Base-by-base conservation (phyloP, 2,888 invertebrate genomes). In the Sphaerophoria taeniata region DNA sequence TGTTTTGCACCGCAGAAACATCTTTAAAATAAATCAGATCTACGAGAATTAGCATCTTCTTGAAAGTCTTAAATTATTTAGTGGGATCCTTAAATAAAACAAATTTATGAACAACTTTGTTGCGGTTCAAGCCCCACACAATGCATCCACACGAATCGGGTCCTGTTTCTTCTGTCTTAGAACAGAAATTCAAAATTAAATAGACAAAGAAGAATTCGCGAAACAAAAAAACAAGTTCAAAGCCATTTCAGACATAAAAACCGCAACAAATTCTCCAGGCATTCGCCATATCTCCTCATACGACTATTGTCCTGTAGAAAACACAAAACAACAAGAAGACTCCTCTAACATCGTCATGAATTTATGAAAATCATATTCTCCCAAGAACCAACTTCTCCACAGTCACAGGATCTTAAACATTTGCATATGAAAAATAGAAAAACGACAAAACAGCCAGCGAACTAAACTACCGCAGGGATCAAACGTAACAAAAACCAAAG, bases 371-470 rank as follows among this genome's bases (percentile, higher is more conserved):
- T 61, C 51, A 70, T 70, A 74, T 55, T 39, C 34, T 6, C 51
- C 7, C 45, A 24, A 60, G 9, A 43, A 9, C 11, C 12, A 9
- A 39, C 9, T 39, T 12, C 43, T 60, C 31, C 16, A 53, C 3
- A 16, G 4, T 6, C 36, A n/a, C 55, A 56, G 36, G 36, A 31
- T 3, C 9, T 12, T 7, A 43, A 39, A 31, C 45, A 82, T 84
- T 84, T 84, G 84, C 80, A 84, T 84, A 72, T 80, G 80, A 49
- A 84, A 75, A 61, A 84, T 84, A 76, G 75, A 11, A 60, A 14
- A 75, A 80, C 67, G 61, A 36, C 53, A 76, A 67, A 51, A n/a
- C 12, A 2, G 0, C 55, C 70, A 55, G 43, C 45, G 63, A 61
- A 16, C 56, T 34, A 83, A 84, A 78, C 74, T 78, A 74, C 79